Evolutionary conservation across 92 coral and sea anemone genomes (phyloP), one percentile per base, ranked within the genome.

Genomic region (Phenganax stokvisi): DNA sequence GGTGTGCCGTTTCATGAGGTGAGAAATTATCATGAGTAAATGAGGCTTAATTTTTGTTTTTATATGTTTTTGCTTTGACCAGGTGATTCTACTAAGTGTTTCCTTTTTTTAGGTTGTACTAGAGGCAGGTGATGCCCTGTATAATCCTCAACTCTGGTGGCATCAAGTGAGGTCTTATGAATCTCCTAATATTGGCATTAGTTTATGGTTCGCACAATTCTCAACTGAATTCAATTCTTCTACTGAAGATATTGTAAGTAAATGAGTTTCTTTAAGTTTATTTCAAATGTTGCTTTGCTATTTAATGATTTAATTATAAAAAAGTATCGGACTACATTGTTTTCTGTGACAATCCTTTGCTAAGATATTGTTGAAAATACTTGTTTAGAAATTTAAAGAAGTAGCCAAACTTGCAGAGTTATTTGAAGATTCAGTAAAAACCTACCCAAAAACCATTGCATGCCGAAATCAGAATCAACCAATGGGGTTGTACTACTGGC

Each of bases 81-180:
- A 54, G 9, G 52, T 55, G 10, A 20, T 20, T 20, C 25, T 20
- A 20, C 25, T 20, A 0, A 20, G 25, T 20, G 25, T 20, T 20
- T 20, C 25, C 64, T 54, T 12, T 51, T 85, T 72, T 13, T 86
- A 94, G 98, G 93, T 94, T 57, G 92, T 91, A 0, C 79, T 94
- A 25, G 83, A 92, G 62, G 97, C 98, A 13, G 97, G 98, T 7
- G 97, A 94, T 85, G 89, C 92, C 70, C 87, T 94, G 53, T 94
- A 94, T 60, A 94, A 90, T 20, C 98, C 98, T 27, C 96, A 92
- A 65, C 84, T 89, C 10, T 94, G 98, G 98, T 94, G 98, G 98
- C 98, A 94, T 76, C 98, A 94, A 82, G 98, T 94, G 0, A 84
- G 98, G 54, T 94, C 98, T 56, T 90, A 84, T 76, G 88, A 92